A percentile compares a stretch with the other conserved stretches of the same genome.
Conservation (phyloP, 2,113 vertebrate genomes). For the Ranitomeya imitator region DNA sequence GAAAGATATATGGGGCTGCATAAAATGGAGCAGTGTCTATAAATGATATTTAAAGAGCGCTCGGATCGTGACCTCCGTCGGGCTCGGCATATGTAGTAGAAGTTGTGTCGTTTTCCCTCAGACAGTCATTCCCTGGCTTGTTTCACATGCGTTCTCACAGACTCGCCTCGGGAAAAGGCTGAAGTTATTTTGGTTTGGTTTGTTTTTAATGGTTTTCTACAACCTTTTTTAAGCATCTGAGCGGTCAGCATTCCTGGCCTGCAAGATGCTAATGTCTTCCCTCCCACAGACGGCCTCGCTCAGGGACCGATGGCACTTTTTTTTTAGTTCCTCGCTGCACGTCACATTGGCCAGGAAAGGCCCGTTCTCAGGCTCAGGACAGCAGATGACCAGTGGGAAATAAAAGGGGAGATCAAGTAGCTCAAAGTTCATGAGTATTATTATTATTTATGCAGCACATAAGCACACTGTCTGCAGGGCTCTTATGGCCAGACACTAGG, state of each 20-base stretch:
- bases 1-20: constrained; percentile 20
- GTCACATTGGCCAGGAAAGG: constrained; percentile 64
- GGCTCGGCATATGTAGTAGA: constrained; percentile 1
- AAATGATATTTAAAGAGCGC: constrained; percentile 27
- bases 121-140: constrained; percentile 36
- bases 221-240: constrained; percentile 65
- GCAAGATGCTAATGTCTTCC: constrained; percentile 64
- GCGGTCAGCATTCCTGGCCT: constrained; percentile 67
- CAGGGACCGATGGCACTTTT: constrained; percentile 67
- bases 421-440: constrained; percentile 23
- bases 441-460: not conserved
- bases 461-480: not conserved
- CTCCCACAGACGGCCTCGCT: constrained; percentile 67
- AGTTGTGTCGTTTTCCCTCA: constrained; percentile 39
- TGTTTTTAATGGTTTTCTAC: constrained; percentile 65
- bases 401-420: constrained; percentile 29
- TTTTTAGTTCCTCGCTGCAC: constrained; percentile 63
- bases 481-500: not conserved
- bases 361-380: constrained; percentile 66
- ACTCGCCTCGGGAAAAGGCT: constrained; percentile 62
- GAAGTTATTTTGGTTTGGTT: constrained; percentile 68
- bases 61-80: not conserved
- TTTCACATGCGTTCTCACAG: constrained; percentile 49
- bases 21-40: not conserved
- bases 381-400: constrained; percentile 61